Conservation (phyloP, 2,888 invertebrate genomes). For the Zaprionus lineosus region DNA sequence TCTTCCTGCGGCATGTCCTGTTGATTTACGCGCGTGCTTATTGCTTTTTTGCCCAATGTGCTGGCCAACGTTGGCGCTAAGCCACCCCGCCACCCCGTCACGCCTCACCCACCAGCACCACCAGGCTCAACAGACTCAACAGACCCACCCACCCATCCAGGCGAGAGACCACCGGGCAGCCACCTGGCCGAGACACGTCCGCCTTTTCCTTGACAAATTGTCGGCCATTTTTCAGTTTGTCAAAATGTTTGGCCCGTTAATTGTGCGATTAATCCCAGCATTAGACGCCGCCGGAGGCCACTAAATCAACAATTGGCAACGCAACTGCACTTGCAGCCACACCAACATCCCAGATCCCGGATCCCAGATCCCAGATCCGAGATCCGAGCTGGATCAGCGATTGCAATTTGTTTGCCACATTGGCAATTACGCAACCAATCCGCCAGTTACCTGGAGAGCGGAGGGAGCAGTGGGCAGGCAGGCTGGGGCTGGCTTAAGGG, state of each 20-base stretch:
- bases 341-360: too few species aligned
- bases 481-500: not conserved
- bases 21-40: slow-evolving; percentile 73
- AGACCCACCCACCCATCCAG: not conserved
- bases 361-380: too few species aligned
- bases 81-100: slow-evolving; percentile 45
- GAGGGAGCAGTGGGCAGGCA: too few species aligned
- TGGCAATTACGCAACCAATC: slow-evolving; percentile 51
- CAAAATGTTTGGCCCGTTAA: slow-evolving; percentile 68
- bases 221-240: slow-evolving; percentile 59
- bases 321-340: slow-evolving; percentile 33
- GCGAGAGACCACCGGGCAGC: not conserved
- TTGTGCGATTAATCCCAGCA: slow-evolving; percentile 66
- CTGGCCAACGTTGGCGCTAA: too few species aligned
- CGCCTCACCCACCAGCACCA: too few species aligned
- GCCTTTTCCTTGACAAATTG: slow-evolving; percentile 55
- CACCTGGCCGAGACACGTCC: not conserved
- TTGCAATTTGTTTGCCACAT: slow-evolving; percentile 60
- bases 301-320: slow-evolving; percentile 73
- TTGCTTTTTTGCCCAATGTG: slow-evolving; percentile 52
- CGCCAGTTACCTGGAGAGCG: slow-evolving; percentile 24
- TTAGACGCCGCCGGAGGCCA: slow-evolving; percentile 49
- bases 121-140: slow-evolving; percentile 4
- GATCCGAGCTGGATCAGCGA: slow-evolving; percentile 31
- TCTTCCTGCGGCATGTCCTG: slow-evolving; percentile 66